Base-by-base conservation (phyloP, 2,797 vertebrate genomes). In the Pampus argenteus region DNA sequence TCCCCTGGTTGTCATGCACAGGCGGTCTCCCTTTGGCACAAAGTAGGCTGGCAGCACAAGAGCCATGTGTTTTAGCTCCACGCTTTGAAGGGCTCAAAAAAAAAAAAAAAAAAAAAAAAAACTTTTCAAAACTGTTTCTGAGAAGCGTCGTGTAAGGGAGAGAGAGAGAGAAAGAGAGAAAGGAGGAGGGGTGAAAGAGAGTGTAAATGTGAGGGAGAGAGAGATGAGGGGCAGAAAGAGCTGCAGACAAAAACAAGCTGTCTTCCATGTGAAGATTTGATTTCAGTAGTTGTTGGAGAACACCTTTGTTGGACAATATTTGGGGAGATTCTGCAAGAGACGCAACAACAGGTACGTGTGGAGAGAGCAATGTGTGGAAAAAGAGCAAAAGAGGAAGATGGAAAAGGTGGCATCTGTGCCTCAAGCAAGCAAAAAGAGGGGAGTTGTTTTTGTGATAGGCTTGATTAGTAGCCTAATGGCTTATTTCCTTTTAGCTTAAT, bases 1-100 rank as follows among this genome's bases (percentile, higher is more conserved):
- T 80, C 77, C 80, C 82, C 90, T 93, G 90, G 93, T 95, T 95
- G 93, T 93, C 91, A 94, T 95, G 93, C 95, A 93, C 88, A 89
- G 89, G 76, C 89, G 42, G 89, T 91, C 88, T 83, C 87, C 59
- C 88, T 85, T 84, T 91, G 87, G 91, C 91, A 92, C 83, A 86
- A 66, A 90, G 83, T 64, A 67, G 81, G 68, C 88, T 92, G 91
- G 90, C 91, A 90, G 87, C 90, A 91, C 88, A 89, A 91, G 84
- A 90, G 87, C 83, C 90, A 86, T 91, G 91, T 92, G 90, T 93
- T 94, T 90, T 77, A 88, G 91, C 88, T 89, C 85, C 86, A 78
- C 72, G 74, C 90, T 94, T 93, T 94, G 88, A 92, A 91, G 85
- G 72, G 60, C 83, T 90, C 75, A 71, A 88, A 86, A 59, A 54